Conservation (phyloP, 2,113 vertebrate genomes). For the Danionella cerebrum region DNA sequence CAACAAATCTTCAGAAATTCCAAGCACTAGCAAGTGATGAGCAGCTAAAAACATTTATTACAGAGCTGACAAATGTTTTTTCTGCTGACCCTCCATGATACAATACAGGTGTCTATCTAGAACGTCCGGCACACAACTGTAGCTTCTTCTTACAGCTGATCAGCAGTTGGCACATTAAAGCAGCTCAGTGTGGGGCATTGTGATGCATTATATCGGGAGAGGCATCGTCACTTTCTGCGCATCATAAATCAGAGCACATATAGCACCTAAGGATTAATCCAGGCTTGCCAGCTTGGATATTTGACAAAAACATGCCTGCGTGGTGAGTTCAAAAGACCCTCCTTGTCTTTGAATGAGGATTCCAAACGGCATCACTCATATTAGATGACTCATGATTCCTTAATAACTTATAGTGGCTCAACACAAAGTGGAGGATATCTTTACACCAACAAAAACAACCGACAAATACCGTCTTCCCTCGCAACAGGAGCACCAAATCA, state of each 20-base stretch:
- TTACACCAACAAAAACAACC: slow-evolving; percentile 18
- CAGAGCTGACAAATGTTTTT: neutral
- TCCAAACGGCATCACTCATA: slow-evolving; percentile 26
- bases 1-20: too few relatives aligned
- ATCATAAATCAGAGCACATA: slow-evolving; percentile 74
- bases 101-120: slow-evolving; percentile 28
- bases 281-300: slow-evolving; percentile 62
- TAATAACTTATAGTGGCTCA: slow-evolving; percentile 5
- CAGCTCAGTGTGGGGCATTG: slow-evolving; percentile 60
- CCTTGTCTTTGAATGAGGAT: slow-evolving; percentile 13
- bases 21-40: too few relatives aligned
- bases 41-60: too few relatives aligned
- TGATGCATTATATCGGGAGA: slow-evolving; percentile 38
- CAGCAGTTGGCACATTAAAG: slow-evolving; percentile 88
- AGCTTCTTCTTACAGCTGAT: slow-evolving; percentile 78
- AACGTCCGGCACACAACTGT: slow-evolving; percentile 63
- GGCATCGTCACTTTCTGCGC: slow-evolving; percentile 67
- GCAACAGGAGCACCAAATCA: neutral
- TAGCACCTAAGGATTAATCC: slow-evolving; percentile 62
- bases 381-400: slow-evolving; percentile 1
- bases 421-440: neutral
- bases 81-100: too few relatives aligned
- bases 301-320: slow-evolving; percentile 10
- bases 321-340: neutral
- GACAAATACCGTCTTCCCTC: neutral